phyloP scores from a whole-genome alignment of 2,113 vertebrate genomes.

The Thamnaconus septentrionalis region DNA sequence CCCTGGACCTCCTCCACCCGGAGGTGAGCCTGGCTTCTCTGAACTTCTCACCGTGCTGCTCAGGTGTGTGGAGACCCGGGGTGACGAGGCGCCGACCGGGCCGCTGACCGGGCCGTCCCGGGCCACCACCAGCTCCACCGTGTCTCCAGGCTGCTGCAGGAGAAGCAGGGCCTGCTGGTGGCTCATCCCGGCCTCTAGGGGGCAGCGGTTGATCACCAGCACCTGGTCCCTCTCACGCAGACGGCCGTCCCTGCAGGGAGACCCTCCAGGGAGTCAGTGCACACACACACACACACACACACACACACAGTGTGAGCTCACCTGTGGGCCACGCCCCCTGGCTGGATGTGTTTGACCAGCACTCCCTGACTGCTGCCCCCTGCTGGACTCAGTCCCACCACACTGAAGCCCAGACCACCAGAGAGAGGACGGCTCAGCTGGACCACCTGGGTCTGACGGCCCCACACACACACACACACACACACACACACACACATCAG shows the following conservation, averaged over 20 bases:
- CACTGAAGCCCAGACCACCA: conserved; percentile 93
- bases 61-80: background rate
- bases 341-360: conserved; percentile 90
- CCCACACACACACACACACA: conserved; percentile 59
- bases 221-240: conserved; percentile 93
- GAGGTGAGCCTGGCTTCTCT: background rate
- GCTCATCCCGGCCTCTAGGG: conserved; percentile 85
- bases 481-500: conserved; percentile 6
- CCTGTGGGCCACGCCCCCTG: conserved; percentile 90
- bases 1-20: too few species aligned
- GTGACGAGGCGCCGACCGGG: conserved; percentile 17
- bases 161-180: conserved; percentile 88
- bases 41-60: conserved; percentile 40
- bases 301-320: background rate
- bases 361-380: conserved; percentile 80
- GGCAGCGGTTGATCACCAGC: conserved; percentile 87
- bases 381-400: conserved; percentile 84
- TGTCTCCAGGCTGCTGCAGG: conserved; percentile 86
- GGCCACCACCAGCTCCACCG: conserved; percentile 87
- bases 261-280: too few species aligned
- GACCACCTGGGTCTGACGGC: conserved; percentile 82
- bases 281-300: too few species aligned
- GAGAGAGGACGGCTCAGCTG: conserved; percentile 83
- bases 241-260: conserved; percentile 82
- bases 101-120: conserved; percentile 62